phyloP scores from a whole-genome alignment of 2,797 vertebrate species.

The Xerus rutilus region DNA sequence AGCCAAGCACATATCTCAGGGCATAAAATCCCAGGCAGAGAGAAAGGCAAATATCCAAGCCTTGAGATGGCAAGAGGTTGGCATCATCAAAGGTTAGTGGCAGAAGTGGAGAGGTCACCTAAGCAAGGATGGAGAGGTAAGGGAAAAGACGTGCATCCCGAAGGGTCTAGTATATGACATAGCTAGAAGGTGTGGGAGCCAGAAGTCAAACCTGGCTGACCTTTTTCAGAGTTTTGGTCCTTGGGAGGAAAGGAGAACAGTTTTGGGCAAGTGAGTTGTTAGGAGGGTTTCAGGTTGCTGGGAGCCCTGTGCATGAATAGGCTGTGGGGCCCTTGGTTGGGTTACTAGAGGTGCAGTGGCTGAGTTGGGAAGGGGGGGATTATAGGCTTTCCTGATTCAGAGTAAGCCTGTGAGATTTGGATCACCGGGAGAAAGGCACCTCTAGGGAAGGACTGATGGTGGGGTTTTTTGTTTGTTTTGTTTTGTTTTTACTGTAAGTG shows the following conservation, averaged over 20 bases:
- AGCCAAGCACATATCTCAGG: background rate
- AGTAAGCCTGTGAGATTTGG: slow-evolving; percentile 6
- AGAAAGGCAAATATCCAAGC: background rate
- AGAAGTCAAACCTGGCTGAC: background rate
- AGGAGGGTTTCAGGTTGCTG: background rate
- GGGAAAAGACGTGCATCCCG: background rate
- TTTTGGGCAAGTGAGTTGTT: background rate
- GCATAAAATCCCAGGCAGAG: slow-evolving; percentile 11
- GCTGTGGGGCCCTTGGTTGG: background rate
- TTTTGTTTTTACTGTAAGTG: background rate
- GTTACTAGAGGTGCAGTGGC: background rate
- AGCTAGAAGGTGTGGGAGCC: background rate
- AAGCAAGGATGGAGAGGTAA: background rate
- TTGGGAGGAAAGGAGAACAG: background rate
- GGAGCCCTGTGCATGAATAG: background rate
- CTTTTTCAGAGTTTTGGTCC: slow-evolving; percentile 7
- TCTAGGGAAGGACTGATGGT: background rate
- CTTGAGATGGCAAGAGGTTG: background rate
- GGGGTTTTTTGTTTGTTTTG: too few species aligned
- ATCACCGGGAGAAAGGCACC: background rate
- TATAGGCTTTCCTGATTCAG: background rate
- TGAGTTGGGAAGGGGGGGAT: background rate
- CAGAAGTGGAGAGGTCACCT: background rate
- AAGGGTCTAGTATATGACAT: background rate
- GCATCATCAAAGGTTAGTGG: background rate